Evolutionary conservation across 2,888 invertebrate species (phyloP), one percentile per base, ranked within the genome.

Genomic region (Tipula unca): DNA sequence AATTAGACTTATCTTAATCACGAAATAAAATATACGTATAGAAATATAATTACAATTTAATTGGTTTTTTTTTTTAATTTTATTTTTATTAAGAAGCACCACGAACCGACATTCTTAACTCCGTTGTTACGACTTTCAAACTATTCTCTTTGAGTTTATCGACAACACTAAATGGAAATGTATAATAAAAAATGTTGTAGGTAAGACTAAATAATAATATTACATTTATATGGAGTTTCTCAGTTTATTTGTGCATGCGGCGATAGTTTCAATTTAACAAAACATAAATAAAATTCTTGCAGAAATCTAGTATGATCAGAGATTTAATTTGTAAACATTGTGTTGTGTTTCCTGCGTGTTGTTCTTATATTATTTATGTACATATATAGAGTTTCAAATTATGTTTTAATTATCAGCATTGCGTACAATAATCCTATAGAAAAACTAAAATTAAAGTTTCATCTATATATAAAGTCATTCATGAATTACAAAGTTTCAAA

Each of bases 101-200:
- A 69, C 69, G 69, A 69, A 69, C 69, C 69, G 69, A 69, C 69
- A 69, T 69, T 69, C 69, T 69, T 69, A 69, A 20, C 69, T 69
- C 69, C 69, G 69, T 69, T 69, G 69, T 69, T 25, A 69, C 69
- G 10, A 69, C 69, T 69, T 25, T 10, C 20, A 69, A 69, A 69
- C 83, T 83, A 32, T 8, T 83, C 83, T 83, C 83, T 83, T 83
- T 83, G 83, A 83, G 35, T 35, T 83, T 83, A 29, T 83, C 83
- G 83, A 83, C 83, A 83, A 83, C n/a, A 83, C 83, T 83, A 83
- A 29, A 32, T 32, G 69, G 3, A 69, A 69, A 25, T 69, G 69
- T 20, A 69, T 17, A 54, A 25, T 17, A 17, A 69, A 69, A 69
- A 69, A 69, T 69, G 20, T 69, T 69, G 69, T 69, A 69, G 69